phyloP scores from a whole-genome alignment of 2,888 invertebrate genomes.

The Melanophora roralis region DNA sequence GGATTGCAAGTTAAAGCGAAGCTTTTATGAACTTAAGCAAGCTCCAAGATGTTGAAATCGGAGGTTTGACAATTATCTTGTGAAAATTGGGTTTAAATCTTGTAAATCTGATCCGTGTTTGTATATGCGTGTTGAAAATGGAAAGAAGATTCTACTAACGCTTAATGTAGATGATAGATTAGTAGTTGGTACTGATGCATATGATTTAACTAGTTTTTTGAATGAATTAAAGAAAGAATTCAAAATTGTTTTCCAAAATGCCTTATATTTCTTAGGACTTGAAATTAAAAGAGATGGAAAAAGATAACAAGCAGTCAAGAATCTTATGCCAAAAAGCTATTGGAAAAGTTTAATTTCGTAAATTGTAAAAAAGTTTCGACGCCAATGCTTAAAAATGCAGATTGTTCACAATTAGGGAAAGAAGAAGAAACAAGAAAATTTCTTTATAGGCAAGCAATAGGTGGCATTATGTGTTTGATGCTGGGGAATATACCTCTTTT shows the following conservation, averaged over 20 bases:
- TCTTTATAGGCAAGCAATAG: constrained; percentile 22
- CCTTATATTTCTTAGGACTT: constrained; percentile 67
- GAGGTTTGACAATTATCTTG: constrained; percentile 53
- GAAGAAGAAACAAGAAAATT: background rate
- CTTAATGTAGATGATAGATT: constrained; percentile 45
- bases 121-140: constrained; percentile 45
- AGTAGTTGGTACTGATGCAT: constrained; percentile 48
- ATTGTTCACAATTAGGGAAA: background rate
- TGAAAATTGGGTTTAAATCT: constrained; percentile 38
- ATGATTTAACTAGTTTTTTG: constrained; percentile 37
- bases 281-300: constrained; percentile 34
- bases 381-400: background rate
- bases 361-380: background rate
- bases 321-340: background rate
- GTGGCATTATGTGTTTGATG: constrained; percentile 12
- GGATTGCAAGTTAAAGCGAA: constrained; percentile 51
- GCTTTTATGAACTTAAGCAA: constrained; percentile 56
- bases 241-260: constrained; percentile 70
- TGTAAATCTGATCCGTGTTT: constrained; percentile 64
- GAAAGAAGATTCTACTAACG: background rate
- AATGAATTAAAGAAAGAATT: constrained; percentile 72
- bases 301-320: constrained; percentile 42
- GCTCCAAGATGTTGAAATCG: constrained; percentile 52
- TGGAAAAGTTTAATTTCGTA: background rate
- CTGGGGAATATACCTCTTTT: background rate